A percentile compares a stretch with the other conserved stretches of the same genome.
phyloP scores from a whole-genome alignment of 2,888 invertebrate species.

The Andrena trimmerana region DNA sequence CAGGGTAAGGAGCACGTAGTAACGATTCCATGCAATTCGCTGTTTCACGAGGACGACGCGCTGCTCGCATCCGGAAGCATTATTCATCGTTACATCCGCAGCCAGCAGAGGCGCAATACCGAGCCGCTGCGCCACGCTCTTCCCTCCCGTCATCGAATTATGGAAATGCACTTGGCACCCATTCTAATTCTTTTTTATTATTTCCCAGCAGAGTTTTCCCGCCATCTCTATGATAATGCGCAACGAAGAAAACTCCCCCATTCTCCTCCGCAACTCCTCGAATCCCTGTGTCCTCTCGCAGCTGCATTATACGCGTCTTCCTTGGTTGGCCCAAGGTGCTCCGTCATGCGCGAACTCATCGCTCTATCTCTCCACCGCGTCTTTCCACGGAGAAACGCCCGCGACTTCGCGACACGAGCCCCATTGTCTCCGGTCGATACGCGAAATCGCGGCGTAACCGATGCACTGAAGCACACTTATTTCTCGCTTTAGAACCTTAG shows the following conservation, averaged over 20 bases:
- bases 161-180: constrained; percentile 68
- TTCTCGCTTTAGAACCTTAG: constrained; percentile 1
- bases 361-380: not conserved
- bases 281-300: constrained; percentile 17
- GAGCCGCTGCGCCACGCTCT: not conserved
- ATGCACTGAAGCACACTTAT: constrained; percentile 13
- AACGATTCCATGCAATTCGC: constrained; percentile 31
- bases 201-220: constrained; percentile 66
- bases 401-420: not conserved
- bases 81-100: constrained; percentile 59
- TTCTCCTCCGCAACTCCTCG: constrained; percentile 23
- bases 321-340: not conserved
- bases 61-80: constrained; percentile 40
- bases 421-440: constrained; percentile 26
- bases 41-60: constrained; percentile 27
- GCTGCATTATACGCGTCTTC: constrained; percentile 33
- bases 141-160: constrained; percentile 68
- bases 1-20: not conserved
- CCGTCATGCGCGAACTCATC: not conserved
- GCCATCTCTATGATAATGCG: constrained; percentile 73
- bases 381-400: not conserved
- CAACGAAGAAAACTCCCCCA: constrained; percentile 54
- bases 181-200: constrained; percentile 74
- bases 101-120: constrained; percentile 8
- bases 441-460: constrained; percentile 21